Evolutionary conservation across 2,797 vertebrate genomes (phyloP).

Genomic region (Alcedo atthis): DNA sequence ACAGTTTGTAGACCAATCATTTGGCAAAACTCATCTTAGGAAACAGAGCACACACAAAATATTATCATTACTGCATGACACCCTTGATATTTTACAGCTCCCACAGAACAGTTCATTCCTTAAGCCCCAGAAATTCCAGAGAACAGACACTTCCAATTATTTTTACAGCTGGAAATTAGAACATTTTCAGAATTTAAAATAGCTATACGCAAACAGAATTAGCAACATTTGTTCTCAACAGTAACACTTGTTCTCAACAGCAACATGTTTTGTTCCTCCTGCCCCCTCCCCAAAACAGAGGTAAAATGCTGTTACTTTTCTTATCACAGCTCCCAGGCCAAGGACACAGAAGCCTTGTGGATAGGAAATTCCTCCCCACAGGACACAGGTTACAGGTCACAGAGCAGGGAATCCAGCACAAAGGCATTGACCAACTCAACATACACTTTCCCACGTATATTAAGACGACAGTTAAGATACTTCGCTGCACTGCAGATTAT

Average conservation of each 20-base stretch:
- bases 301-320: neutral
- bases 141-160: neutral
- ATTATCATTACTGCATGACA: neutral
- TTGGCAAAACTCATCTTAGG: neutral
- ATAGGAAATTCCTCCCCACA: neutral
- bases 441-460: neutral
- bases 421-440: neutral
- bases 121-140: conserved; percentile 1
- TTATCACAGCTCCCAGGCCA: neutral
- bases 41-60: neutral
- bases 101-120: neutral
- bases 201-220: conserved; percentile 28
- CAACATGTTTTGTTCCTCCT: neutral
- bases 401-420: neutral
- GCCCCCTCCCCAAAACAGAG: neutral
- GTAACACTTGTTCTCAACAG: neutral
- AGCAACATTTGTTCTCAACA: too few species aligned
- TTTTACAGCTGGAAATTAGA: neutral
- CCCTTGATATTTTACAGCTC: neutral
- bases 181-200: neutral
- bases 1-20: neutral
- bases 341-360: neutral
- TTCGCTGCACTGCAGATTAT: conserved; percentile 8
- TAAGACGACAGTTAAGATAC: neutral
- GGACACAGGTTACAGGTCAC: rapidly evolving